Conservation (phyloP, 2,113 vertebrate genomes). For the Cyanistes caeruleus region DNA sequence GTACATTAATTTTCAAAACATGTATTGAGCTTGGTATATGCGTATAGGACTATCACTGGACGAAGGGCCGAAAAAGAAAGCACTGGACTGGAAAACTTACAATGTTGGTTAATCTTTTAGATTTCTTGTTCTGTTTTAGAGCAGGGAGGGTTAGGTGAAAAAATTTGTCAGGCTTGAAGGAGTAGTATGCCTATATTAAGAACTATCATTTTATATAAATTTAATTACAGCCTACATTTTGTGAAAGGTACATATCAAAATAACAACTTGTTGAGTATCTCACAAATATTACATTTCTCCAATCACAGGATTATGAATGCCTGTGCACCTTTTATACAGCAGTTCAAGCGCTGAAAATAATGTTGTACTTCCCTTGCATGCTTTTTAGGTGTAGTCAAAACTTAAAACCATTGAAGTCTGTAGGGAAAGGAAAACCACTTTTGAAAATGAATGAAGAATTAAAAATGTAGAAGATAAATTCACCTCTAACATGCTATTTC, state of each 20-base stretch:
- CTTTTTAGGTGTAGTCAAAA: neutral
- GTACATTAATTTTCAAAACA: neutral
- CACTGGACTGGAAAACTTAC: neutral
- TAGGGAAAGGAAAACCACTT: neutral
- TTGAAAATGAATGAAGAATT: neutral
- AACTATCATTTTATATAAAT: neutral
- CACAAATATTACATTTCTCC: neutral
- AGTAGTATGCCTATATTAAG: neutral
- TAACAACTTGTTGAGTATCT: neutral
- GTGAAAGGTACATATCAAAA: neutral
- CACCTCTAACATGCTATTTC: neutral
- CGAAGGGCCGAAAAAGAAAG: neutral
- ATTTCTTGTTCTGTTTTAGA: neutral
- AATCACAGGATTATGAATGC: neutral
- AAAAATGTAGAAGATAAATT: neutral
- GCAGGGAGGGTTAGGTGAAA: neutral
- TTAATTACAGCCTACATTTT: neutral
- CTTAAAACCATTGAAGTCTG: neutral
- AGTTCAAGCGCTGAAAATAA: neutral
- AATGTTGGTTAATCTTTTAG: neutral
- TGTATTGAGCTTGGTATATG: neutral
- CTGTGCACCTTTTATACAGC: neutral
- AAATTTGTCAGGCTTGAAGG: neutral
- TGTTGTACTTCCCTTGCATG: neutral
- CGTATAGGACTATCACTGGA: too few species aligned